Conservation (phyloP, 2,888 invertebrate genomes). For the Plebejus anna region DNA sequence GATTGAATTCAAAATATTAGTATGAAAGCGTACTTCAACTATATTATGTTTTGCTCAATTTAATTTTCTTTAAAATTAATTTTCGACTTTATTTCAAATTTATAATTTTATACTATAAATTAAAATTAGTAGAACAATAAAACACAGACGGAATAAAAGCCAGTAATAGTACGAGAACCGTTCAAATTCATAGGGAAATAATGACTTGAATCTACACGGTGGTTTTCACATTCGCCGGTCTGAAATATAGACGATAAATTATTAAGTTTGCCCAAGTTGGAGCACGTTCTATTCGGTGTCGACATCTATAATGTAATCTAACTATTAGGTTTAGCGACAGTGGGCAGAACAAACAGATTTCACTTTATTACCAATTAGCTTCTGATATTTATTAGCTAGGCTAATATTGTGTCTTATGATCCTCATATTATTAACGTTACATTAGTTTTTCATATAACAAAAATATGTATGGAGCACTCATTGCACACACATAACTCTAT, state of each 20-base stretch:
- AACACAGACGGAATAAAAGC: not conserved
- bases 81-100: too few relatives aligned
- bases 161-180: not conserved
- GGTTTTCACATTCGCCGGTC: conserved; percentile 41
- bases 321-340: not conserved
- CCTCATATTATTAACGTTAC: not conserved
- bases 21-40: too few relatives aligned
- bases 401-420: not conserved
- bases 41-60: too few relatives aligned
- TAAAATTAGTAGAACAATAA: not conserved
- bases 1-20: too few relatives aligned
- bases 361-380: not conserved
- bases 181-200: conserved; percentile 15
- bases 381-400: not conserved
- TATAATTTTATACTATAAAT: too few relatives aligned
- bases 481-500: too few relatives aligned
- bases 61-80: too few relatives aligned
- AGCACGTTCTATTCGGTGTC: conserved; percentile 16
- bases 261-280: conserved; percentile 40
- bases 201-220: conserved; percentile 34
- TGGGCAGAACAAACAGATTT: not conserved
- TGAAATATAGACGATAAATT: conserved; percentile 42
- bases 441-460: too few relatives aligned
- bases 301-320: conserved; percentile 14
- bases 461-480: too few relatives aligned